These are phyloP conservation scores for Phorcus lineatus DNA, from an alignment of 2,888 invertebrate species.

Conservation along the genomic window DNA sequence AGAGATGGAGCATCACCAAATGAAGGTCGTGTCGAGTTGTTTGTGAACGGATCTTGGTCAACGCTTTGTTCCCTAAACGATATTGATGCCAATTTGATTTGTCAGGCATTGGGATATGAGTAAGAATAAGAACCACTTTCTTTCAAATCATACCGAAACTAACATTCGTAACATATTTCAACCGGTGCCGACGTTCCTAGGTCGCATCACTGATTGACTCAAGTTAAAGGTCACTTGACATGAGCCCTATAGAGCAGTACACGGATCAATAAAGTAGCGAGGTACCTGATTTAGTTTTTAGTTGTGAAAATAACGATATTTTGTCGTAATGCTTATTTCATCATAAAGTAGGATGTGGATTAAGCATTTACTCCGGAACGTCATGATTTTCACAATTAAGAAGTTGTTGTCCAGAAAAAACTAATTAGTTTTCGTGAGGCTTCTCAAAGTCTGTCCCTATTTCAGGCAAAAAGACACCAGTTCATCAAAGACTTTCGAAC, in stretches of 20 bases:
- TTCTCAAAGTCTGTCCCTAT: neutral
- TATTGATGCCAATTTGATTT: neutral
- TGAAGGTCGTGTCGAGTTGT: slow-evolving; percentile 14
- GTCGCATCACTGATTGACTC: too few relatives aligned
- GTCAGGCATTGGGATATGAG: neutral
- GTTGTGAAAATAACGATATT: too few relatives aligned
- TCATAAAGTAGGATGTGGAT: too few relatives aligned
- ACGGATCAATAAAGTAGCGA: too few relatives aligned
- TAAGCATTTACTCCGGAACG: too few relatives aligned
- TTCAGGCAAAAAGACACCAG: neutral
- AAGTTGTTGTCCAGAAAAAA: too few relatives aligned
- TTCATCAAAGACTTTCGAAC: neutral
- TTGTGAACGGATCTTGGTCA: slow-evolving; percentile 6
- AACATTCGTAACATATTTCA: neutral
- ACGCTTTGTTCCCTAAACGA: neutral
- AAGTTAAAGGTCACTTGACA: too few relatives aligned
- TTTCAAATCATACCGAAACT: neutral
- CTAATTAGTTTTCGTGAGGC: too few relatives aligned
- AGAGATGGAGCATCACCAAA: neutral
- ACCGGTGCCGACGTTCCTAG: neutral
- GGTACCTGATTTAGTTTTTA: too few relatives aligned
- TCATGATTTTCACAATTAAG: too few relatives aligned
- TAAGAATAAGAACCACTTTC: neutral
- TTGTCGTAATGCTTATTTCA: too few relatives aligned
- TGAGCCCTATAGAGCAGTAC: too few relatives aligned